Percentiles rank a stretch among this genome's conserved stretches.
Conservation (phyloP, 2,797 vertebrate genomes). For the Diglossa cyanea region DNA sequence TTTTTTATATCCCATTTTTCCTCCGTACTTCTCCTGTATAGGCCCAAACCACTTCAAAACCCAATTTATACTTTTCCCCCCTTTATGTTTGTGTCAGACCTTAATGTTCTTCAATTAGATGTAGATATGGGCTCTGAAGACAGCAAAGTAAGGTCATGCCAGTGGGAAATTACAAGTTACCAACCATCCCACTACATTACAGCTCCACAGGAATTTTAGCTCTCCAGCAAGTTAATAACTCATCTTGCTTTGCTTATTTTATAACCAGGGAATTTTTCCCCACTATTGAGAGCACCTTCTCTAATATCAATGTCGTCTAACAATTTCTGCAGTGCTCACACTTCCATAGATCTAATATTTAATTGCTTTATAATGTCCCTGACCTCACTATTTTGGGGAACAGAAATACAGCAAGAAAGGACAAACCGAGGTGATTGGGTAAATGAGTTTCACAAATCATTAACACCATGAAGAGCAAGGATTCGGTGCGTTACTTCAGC, state of each 20-base stretch:
- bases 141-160: not conserved
- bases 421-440: constrained; percentile 13
- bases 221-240: not conserved
- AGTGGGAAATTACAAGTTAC: not conserved
- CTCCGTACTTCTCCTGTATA: not conserved
- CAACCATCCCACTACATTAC: not conserved
- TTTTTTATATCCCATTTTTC: not conserved
- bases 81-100: not conserved
- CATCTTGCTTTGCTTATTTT: not conserved
- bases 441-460: constrained; percentile 70
- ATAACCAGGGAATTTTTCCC: not conserved
- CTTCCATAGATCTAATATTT: not conserved
- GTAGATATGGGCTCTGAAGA: not conserved
- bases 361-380: constrained; percentile 11
- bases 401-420: constrained; percentile 20
- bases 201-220: not conserved
- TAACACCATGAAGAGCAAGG: constrained; percentile 66
- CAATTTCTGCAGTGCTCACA: not conserved
- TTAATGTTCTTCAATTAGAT: not conserved
- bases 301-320: not conserved
- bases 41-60: not conserved
- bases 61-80: not conserved
- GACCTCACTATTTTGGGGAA: constrained; percentile 58
- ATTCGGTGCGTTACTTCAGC: constrained; percentile 66
- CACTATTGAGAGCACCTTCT: not conserved